Evolutionary conservation across 1,140 invertebrate species (phyloP).

Genomic region (Drusus annulatus): DNA sequence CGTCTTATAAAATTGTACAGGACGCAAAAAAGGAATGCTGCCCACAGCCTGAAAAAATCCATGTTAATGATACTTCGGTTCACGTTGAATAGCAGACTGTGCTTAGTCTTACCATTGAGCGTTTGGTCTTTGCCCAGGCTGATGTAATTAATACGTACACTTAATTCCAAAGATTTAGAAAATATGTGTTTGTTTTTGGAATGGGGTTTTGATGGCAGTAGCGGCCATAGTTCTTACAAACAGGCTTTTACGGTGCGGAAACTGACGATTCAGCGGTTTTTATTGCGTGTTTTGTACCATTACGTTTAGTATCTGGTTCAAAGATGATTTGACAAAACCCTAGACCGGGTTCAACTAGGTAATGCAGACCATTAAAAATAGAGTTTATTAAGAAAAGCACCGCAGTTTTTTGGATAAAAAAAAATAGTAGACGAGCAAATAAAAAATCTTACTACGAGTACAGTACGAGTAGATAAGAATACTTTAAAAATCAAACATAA

Average conservation of each 20-base stretch:
- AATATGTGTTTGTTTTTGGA: neutral
- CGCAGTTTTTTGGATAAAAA: neutral
- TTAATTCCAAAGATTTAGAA: neutral
- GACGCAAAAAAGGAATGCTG: neutral
- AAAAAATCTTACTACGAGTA: neutral
- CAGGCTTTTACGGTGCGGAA: neutral
- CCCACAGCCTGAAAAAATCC: neutral
- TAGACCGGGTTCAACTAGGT: slow-evolving; percentile 2
- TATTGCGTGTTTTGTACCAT: neutral
- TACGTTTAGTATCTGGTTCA: neutral
- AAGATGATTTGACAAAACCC: slow-evolving; percentile 32
- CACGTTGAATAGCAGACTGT: neutral
- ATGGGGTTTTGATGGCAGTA: too few relatives aligned
- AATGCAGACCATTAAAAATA: neutral
- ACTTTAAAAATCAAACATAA: neutral
- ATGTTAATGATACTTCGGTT: too few relatives aligned
- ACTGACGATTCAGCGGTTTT: slow-evolving; percentile 2
- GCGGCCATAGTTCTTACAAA: too few relatives aligned
- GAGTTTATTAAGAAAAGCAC: slow-evolving; percentile 1
- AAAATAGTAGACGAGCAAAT: neutral
- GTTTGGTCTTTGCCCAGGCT: neutral
- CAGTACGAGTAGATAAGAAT: neutral
- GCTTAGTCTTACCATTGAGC: neutral
- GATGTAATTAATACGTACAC: too few relatives aligned
- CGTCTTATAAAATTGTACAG: slow-evolving; percentile 15